phyloP scores from a whole-genome alignment of 2,888 invertebrate genomes.

The Rhagium mordax region DNA sequence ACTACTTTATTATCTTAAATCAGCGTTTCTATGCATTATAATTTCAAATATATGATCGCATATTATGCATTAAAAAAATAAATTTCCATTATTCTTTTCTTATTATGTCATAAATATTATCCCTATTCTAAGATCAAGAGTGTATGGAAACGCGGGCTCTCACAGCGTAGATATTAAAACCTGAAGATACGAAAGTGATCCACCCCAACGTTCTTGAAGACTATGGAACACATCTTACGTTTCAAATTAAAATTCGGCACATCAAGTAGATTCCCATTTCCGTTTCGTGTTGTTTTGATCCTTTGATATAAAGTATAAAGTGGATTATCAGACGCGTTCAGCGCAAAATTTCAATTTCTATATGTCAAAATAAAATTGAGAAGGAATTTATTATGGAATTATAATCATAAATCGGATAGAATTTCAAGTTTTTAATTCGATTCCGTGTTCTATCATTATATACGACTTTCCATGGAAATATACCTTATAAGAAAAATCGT shows the following conservation, averaged over 20 bases:
- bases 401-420: constrained; percentile 8
- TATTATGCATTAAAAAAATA: constrained; percentile 26
- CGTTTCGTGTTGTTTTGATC: constrained; percentile 40
- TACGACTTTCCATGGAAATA: background rate
- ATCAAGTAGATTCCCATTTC: constrained; percentile 30
- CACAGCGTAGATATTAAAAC: constrained; percentile 30
- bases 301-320: constrained; percentile 35
- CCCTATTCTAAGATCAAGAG: constrained; percentile 29
- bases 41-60: background rate
- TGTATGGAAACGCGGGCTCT: constrained; percentile 26
- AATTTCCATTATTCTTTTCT: constrained; percentile 30
- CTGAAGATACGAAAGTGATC: constrained; percentile 32
- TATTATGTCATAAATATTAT: constrained; percentile 39
- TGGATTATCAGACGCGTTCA: constrained; percentile 36
- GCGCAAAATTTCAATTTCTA: constrained; percentile 23
- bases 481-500: background rate
- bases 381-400: background rate
- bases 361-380: constrained; percentile 17
- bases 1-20: background rate
- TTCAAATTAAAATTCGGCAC: constrained; percentile 46
- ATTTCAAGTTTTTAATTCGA: constrained; percentile 1
- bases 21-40: background rate
- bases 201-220: constrained; percentile 21
- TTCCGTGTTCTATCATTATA: background rate
- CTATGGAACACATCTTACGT: constrained; percentile 36